Percentiles rank a stretch among this genome's conserved stretches.
Conservation (phyloP, 2,888 invertebrate species). For the Rhyacophila evoluta region DNA sequence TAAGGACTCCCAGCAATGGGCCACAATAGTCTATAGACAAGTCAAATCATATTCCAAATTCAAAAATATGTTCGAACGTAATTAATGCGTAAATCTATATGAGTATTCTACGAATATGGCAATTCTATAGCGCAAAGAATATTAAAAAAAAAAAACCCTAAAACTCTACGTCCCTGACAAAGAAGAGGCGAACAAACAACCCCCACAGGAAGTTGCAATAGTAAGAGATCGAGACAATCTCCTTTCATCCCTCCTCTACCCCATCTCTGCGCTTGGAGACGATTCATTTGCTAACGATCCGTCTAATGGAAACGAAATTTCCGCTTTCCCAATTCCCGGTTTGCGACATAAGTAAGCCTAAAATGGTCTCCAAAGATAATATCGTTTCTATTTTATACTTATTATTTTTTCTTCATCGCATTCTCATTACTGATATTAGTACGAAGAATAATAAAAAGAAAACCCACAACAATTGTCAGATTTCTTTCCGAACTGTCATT, state of each 20-base stretch:
- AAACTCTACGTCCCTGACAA: neutral
- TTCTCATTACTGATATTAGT: too few species aligned
- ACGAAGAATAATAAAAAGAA: too few species aligned
- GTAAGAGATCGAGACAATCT: neutral
- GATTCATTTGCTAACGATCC: constrained; percentile 54
- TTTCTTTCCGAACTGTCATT: too few species aligned
- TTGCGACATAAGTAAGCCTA: constrained; percentile 5
- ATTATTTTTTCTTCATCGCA: too few species aligned
- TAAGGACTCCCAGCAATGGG: too few species aligned
- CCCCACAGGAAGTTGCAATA: neutral
- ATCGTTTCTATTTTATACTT: neutral
- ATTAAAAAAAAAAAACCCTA: neutral
- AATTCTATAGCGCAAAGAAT: too few species aligned
- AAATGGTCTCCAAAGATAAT: neutral
- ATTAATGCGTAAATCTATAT: too few species aligned
- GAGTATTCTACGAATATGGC: too few species aligned
- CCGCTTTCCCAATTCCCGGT: constrained; percentile 42
- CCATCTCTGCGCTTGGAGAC: constrained; percentile 23
- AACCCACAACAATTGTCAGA: too few species aligned
- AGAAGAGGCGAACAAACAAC: neutral
- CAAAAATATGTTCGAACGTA: too few species aligned
- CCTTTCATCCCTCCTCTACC: neutral
- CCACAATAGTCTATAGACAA: too few species aligned
- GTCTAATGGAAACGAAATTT: constrained; percentile 54
- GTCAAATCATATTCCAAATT: too few species aligned